Evolutionary conservation across 2,113 vertebrate species (phyloP).

Genomic region (Strix uralensis): DNA sequence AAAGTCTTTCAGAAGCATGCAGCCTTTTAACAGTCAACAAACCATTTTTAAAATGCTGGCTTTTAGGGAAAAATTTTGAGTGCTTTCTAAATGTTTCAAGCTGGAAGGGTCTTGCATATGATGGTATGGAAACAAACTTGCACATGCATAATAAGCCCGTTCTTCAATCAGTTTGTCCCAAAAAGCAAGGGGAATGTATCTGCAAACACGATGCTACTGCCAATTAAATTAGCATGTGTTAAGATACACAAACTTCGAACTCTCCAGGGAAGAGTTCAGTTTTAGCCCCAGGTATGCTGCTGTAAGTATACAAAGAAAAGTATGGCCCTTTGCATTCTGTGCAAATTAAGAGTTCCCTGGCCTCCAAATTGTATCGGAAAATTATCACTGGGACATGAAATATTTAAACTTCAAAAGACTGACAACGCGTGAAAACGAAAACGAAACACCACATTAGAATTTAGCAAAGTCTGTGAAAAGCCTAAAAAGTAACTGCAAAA

Average conservation of each 20-base stretch:
- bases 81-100: not conserved
- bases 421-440: not conserved
- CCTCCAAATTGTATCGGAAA: not conserved
- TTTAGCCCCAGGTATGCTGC: not conserved
- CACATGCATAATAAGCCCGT: not conserved
- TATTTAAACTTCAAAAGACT: not conserved
- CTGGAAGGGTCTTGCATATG: not conserved
- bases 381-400: not conserved
- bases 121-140: not conserved
- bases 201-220: not conserved
- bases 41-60: not conserved
- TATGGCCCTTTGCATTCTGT: not conserved
- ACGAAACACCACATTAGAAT: not conserved
- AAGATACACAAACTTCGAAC: not conserved
- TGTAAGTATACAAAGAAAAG: not conserved
- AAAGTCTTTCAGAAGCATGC: not conserved
- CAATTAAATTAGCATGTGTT: not conserved
- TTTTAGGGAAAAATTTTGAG: not conserved
- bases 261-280: not conserved
- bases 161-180: not conserved
- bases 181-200: not conserved
- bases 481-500: not conserved
- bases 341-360: not conserved
- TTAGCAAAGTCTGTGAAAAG: not conserved
- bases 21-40: not conserved